Base-by-base conservation (phyloP, 2,797 vertebrate species). In the Eutrigla gurnardus region DNA sequence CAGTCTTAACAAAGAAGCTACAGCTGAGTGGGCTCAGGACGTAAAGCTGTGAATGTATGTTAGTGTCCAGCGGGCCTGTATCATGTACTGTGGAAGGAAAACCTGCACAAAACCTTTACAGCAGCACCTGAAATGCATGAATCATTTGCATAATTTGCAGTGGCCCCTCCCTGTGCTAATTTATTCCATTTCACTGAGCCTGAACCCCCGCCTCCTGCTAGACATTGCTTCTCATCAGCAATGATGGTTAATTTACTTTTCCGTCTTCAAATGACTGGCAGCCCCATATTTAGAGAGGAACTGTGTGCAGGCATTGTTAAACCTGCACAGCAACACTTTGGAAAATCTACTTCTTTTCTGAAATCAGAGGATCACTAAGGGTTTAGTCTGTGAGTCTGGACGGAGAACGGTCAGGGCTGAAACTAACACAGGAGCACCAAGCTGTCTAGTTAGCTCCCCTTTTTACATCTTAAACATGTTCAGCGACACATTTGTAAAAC, bases 1-100 rank as follows among this genome's bases (percentile, higher is more conserved):
- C 69, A 72, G 59, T 50, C 70, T 17, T 65, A 70, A 65, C 68
- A 70, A 77, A 57, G 43, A 47, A 72, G 68, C 60, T 36, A 68
- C 43, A 75, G 55, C 40, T 53, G 25, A 57, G 55, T 61, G 69
- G 50, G 43, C 46, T 32, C 14, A 25, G 18, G 55, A 69, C 17
- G 17, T 10, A 40, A 50, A 55, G 32, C 9, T 47, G 8, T 50
- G 32, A 12, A 47, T 67, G 25, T 35, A 40, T 69, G n/a, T 15
- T 33, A 6, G 12, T 50, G 36, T 58, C 58, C 40, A 43, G 7
- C 11, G 55, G 54, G 55, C 3, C 35, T 58, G 2, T 47, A 40
- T 36, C 4, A 53, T 13, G 15, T 18, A 7, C 0, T 40, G 7
- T 43, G 73, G 7, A 25, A 37, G 8, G 36, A 52, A 50, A 60